Percentiles rank a stretch among this genome's conserved stretches.
phyloP scores from a whole-genome alignment of 2,888 invertebrate species.

The Sialis lutaria region DNA sequence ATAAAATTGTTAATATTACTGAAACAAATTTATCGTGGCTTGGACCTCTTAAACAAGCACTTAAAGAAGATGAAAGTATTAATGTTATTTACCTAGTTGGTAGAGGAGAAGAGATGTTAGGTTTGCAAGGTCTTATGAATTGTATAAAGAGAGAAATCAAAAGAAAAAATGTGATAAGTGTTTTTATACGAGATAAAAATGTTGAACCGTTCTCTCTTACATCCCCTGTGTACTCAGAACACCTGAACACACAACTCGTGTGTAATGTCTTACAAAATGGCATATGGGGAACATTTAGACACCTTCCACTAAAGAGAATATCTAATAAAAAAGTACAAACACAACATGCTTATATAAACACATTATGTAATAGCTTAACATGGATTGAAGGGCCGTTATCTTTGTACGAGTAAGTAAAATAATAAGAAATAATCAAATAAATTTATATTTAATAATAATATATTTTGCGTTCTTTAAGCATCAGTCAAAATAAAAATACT shows the following conservation, averaged over 20 bases:
- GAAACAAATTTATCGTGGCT: constrained; percentile 67
- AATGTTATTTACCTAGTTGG: constrained; percentile 12
- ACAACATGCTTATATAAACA: constrained; percentile 62
- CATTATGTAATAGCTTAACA: constrained; percentile 58
- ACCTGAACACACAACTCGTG: constrained; percentile 54
- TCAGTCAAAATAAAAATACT: neutral
- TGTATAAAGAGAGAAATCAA: constrained; percentile 63
- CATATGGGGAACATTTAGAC: constrained; percentile 38
- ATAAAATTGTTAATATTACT: constrained; percentile 42
- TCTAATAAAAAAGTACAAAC: constrained; percentile 25
- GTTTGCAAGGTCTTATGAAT: constrained; percentile 68
- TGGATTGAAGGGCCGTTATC: constrained; percentile 57
- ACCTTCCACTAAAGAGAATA: constrained; percentile 35
- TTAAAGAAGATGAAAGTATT: constrained; percentile 45
- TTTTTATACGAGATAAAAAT: constrained; percentile 41
- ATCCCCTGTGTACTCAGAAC: constrained; percentile 43
- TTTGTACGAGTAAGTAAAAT: too few relatives aligned
- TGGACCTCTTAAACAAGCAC: constrained; percentile 54
- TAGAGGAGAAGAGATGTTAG: constrained; percentile 46
- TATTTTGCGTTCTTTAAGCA: too few relatives aligned
- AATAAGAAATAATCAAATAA: too few relatives aligned
- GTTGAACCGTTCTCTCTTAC: constrained; percentile 48
- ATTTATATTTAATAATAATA: neutral
- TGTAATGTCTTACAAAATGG: constrained; percentile 56
- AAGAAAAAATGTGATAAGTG: constrained; percentile 33